Percentiles rank a stretch among this genome's conserved stretches.
Conservation (phyloP, 2,113 vertebrate genomes). For the Brienomyrus brachyistius region DNA sequence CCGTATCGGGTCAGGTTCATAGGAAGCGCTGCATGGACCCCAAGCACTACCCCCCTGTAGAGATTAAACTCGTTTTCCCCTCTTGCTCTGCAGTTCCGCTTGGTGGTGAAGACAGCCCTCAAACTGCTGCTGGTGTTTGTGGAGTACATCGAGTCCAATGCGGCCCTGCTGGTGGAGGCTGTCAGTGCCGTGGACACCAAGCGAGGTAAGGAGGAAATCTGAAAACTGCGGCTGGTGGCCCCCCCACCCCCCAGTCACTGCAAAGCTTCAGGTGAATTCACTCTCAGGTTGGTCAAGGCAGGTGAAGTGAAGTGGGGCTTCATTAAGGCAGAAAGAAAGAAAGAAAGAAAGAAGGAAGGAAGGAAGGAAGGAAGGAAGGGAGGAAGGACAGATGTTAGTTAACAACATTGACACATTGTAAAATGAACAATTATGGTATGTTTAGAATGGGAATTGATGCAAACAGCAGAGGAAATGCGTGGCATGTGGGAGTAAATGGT, state of each 20-base stretch:
- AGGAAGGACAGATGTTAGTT: too few relatives aligned
- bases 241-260: background rate
- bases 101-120: slow-evolving; percentile 92
- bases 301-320: too few relatives aligned
- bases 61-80: background rate
- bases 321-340: too few relatives aligned
- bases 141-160: slow-evolving; percentile 85
- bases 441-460: too few relatives aligned
- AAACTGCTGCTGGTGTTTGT: slow-evolving; percentile 94
- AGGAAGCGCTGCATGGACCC: background rate
- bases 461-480: too few relatives aligned
- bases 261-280: background rate
- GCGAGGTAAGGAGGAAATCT: slow-evolving; percentile 59
- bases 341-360: too few relatives aligned
- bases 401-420: too few relatives aligned
- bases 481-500: too few relatives aligned
- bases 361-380: background rate
- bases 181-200: slow-evolving; percentile 71
- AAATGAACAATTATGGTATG: too few relatives aligned
- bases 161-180: slow-evolving; percentile 72
- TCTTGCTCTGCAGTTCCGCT: slow-evolving; percentile 70
- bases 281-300: background rate
- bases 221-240: background rate
- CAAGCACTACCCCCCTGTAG: background rate
- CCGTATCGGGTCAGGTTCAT: background rate